Base-by-base conservation (phyloP, 2,888 invertebrate genomes). In the Cheilosia vernalis region DNA sequence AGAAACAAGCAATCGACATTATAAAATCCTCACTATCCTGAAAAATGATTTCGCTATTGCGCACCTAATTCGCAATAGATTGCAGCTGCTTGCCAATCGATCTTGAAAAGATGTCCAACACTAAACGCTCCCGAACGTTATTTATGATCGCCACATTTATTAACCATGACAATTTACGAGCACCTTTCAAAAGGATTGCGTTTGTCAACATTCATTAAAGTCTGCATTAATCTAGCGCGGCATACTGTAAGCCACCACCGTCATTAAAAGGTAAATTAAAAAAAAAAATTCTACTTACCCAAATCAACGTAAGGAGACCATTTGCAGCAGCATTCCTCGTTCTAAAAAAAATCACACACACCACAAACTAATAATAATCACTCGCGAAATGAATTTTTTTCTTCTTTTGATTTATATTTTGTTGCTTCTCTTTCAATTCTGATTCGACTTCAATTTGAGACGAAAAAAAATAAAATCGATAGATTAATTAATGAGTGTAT, bases 151-250 rank as follows among this genome's bases (percentile, higher is more conserved):
- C 55, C 30, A n/a, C 49, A 56, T 67, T 44, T 56, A 78, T 83
- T 63, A 24, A 24, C 61, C 44, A 58, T 19, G 40, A 58, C 74
- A 74, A 74, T 67, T 67, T 66, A 64, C 21, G 7, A 69, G 55
- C 76, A 33, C 60, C 63, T 69, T 69, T 63, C 64, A 60, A 55
- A 58, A 55, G 69, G 33, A 80, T 85, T 77, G 72, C 76, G 51
- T 76, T 51, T 85, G 81, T 85, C 85, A 81, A 81, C 72, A 85
- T 58, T 72, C 81, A 81, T 81, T 81, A 51, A 67, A n/a, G n/a
- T 61, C 33, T 13, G 56, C 77, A 85, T 85, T 73, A 61, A 70
- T 70, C 55, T 30, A 7, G n/a, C 2, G 17, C 60, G 42, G 6
- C 30, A 30, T 9, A 27, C 27, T 27, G 27, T 27, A 27, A 24